phyloP scores from a whole-genome alignment of 2,113 vertebrate genomes.

The Helogale parvula region DNA sequence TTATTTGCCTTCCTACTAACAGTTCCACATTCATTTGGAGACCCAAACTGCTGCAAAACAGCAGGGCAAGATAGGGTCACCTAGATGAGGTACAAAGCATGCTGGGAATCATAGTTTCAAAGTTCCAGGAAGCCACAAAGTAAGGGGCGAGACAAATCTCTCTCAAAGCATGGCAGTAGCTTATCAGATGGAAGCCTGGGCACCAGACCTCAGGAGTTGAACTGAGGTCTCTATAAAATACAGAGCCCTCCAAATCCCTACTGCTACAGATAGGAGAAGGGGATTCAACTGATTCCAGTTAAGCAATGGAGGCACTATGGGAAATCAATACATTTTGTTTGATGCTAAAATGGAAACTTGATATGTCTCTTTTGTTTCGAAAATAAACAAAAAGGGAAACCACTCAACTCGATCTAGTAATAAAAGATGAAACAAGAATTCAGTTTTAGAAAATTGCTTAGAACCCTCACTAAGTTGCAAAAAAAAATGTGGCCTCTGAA shows the following conservation, averaged over 20 bases:
- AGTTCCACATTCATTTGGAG: neutral
- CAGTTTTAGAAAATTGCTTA: slow-evolving; percentile 68
- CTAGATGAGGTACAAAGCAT: neutral
- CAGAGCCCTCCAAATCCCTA: neutral
- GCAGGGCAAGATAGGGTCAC: neutral
- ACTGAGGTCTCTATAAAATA: neutral
- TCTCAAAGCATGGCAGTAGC: neutral
- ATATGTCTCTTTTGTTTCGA: slow-evolving; percentile 28
- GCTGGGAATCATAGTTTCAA: neutral
- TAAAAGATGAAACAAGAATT: slow-evolving; percentile 45
- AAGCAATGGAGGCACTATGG: neutral
- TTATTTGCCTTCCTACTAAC: neutral
- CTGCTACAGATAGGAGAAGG: neutral
- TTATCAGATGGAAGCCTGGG: neutral
- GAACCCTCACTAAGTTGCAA: neutral
- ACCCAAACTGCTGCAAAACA: neutral
- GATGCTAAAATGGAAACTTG: neutral
- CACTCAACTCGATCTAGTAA: neutral
- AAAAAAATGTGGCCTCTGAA: neutral
- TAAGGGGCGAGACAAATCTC: neutral
- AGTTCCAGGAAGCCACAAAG: neutral
- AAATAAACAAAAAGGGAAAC: slow-evolving; percentile 44
- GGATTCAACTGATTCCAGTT: neutral
- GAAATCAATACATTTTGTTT: neutral
- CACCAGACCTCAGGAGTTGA: neutral